Base-by-base conservation (phyloP, 2,797 vertebrate species). In the Coreius guichenoti region DNA sequence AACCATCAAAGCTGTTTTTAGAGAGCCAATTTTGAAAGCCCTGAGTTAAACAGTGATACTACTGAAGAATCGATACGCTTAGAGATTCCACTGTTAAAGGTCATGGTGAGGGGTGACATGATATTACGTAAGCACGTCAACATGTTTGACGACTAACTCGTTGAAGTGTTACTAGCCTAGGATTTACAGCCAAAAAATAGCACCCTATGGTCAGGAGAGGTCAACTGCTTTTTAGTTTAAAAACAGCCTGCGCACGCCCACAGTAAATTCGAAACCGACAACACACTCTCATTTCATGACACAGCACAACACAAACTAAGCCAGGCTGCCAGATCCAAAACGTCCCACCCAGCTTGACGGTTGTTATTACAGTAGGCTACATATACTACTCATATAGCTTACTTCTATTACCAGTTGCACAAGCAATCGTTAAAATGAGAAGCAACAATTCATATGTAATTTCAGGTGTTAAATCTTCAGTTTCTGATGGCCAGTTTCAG, bases 31-130 rank as follows among this genome's bases (percentile, higher is more conserved):
- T 23, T 21, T 33, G 12, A 73, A 63, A 58, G 21, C 21, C 26
- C 31, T 65, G 65, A 11, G 31, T 17, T n/a, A 43, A 73, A 80
- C 58, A 23, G 36, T 36, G 33, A 80, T 45, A 78, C 29, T 5
- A 11, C 17, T 47, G 33, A 81, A 49, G 17, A 69, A 84, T 70
- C 77, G 1, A 81, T 54, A 68, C 7, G 19, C 72, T 61, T 36
- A 39, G 23, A 75, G 72, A 84, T 76, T 81, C 39, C 51, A 49
- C 76, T 21, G 17, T 73, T 39, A 63, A 79, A 87, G 51, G 70
- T 84, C 77, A 81, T 23, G 72, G 72, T 6, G 58, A 77, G 70
- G 56, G 23, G 17, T 73, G 73, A 82, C 86, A 80, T 77, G 75
- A 61, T 17, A 51, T 31, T 39, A 84, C 17, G 5, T 54, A 80